Evolutionary conservation across 2,888 invertebrate species (phyloP).

Genomic region (Hemithea aestivaria): DNA sequence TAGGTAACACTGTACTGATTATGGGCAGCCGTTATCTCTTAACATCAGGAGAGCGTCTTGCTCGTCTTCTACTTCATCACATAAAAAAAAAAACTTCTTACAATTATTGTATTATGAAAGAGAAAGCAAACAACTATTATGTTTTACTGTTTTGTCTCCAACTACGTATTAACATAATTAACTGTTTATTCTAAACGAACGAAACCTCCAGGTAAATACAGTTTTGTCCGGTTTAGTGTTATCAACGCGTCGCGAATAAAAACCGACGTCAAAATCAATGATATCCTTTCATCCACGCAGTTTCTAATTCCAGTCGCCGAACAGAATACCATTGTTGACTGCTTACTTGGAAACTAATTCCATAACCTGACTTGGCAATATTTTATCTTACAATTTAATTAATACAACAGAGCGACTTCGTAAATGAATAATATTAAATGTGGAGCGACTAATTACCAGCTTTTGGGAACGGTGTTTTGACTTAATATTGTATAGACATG

Average conservation of each 20-base stretch:
- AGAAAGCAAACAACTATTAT: slow-evolving; percentile 5
- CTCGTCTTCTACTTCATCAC: too few relatives aligned
- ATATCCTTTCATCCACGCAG: not conserved
- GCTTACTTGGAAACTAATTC: slow-evolving; percentile 15
- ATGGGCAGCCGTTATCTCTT: too few relatives aligned
- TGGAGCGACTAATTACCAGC: slow-evolving; percentile 14
- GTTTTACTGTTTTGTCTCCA: slow-evolving; percentile 6
- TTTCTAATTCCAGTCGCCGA: slow-evolving; percentile 9
- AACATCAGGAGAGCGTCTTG: too few relatives aligned
- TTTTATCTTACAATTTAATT: slow-evolving; percentile 19
- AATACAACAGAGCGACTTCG: slow-evolving; percentile 13
- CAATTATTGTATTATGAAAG: too few relatives aligned
- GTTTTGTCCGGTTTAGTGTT: slow-evolving; percentile 5
- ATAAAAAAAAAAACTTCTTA: too few relatives aligned
- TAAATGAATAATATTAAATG: slow-evolving; percentile 15
- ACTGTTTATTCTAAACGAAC: slow-evolving; percentile 15
- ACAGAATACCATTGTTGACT: slow-evolving; percentile 5
- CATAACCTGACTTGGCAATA: slow-evolving; percentile 17
- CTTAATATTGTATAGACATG: slow-evolving; percentile 3
- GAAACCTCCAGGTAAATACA: slow-evolving; percentile 7
- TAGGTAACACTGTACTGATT: too few relatives aligned
- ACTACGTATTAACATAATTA: slow-evolving; percentile 13
- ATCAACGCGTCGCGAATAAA: slow-evolving; percentile 1
- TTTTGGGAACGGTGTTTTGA: slow-evolving; percentile 9
- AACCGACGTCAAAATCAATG: not conserved